phyloP scores from a whole-genome alignment of 2,888 invertebrate genomes.

The Nipponacmea schrenckii region DNA sequence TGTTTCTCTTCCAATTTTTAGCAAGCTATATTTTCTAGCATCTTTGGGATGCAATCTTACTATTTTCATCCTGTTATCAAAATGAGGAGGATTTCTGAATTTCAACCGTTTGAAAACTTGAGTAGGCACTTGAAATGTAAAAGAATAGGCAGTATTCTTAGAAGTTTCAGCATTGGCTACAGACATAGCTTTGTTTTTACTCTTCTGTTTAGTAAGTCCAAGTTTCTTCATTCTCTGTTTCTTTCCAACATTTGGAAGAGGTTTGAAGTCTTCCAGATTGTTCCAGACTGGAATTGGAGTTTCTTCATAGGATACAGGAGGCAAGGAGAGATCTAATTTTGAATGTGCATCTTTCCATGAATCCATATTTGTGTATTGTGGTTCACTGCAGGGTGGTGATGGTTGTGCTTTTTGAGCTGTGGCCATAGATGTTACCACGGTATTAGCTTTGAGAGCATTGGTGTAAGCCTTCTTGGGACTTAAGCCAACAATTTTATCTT shows the following conservation, averaged over 20 bases:
- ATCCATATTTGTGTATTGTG: background rate
- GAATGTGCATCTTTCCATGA: background rate
- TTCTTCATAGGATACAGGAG: too few relatives aligned
- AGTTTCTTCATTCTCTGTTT: conserved; percentile 14
- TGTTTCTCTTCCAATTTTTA: conserved; percentile 57
- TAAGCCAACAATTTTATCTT: background rate
- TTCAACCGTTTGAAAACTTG: conserved; percentile 52
- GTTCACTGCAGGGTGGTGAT: background rate
- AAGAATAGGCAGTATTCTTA: conserved; percentile 45
- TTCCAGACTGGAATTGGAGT: background rate
- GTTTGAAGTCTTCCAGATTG: background rate
- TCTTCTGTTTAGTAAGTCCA: background rate
- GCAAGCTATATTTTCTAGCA: conserved; percentile 56
- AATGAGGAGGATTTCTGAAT: conserved; percentile 26
- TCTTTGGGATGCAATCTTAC: conserved; percentile 62
- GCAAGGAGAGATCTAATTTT: background rate
- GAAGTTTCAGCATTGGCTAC: background rate
- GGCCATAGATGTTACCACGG: background rate
- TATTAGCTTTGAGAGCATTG: background rate
- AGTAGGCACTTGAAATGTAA: conserved; percentile 56
- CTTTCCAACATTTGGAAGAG: conserved; percentile 4
- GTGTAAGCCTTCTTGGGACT: background rate
- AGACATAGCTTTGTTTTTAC: background rate
- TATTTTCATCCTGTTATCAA: conserved; percentile 30
- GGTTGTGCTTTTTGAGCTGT: background rate